Conservation (phyloP, 2,797 vertebrate species). For the Melanitta fusca region DNA sequence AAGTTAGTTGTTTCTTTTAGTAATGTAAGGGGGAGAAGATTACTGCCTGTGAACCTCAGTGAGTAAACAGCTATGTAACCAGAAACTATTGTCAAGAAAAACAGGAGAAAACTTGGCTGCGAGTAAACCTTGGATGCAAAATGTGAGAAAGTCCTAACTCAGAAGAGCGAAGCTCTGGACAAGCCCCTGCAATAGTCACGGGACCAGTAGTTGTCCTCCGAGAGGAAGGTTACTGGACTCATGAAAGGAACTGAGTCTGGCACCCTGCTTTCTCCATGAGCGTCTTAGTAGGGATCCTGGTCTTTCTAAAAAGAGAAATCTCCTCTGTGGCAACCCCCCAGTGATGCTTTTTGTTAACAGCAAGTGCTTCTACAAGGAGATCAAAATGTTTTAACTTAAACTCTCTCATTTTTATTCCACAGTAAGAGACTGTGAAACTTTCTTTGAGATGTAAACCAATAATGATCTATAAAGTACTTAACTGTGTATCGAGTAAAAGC, state of each 20-base stretch:
- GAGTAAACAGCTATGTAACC: background rate
- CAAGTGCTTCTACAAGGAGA: background rate
- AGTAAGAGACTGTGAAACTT: background rate
- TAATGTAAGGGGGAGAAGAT: background rate
- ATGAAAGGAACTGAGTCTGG: background rate
- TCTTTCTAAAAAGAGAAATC: background rate
- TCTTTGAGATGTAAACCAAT: background rate
- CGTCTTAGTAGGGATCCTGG: background rate
- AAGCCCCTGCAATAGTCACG: background rate
- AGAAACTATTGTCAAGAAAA: background rate
- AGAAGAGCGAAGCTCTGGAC: background rate
- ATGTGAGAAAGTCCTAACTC: background rate
- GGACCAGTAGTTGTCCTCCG: background rate
- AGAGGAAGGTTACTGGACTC: background rate
- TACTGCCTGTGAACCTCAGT: background rate
- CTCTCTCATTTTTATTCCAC: background rate
- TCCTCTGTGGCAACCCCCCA: background rate
- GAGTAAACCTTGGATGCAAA: background rate
- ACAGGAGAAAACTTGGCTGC: background rate
- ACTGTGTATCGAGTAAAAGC: background rate
- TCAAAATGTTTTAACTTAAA: background rate
- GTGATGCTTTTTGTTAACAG: background rate
- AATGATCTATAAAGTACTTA: background rate
- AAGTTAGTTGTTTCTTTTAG: background rate
- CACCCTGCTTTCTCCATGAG: rapidly evolving